Base-by-base conservation (phyloP, 2,113 vertebrate genomes). In the Daphoenositta chrysoptera region DNA sequence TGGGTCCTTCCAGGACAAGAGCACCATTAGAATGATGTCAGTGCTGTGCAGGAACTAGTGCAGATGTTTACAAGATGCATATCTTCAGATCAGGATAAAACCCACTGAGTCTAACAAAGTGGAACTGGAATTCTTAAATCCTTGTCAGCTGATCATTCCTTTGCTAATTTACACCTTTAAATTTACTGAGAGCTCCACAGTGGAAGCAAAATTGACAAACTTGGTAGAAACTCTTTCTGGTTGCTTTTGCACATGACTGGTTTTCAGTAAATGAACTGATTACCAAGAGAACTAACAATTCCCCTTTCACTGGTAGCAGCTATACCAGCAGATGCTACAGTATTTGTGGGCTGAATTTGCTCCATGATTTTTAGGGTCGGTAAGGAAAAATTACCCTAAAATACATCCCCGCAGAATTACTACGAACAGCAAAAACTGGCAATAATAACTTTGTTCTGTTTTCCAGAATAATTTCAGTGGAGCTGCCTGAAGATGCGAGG, bases 401-500 rank as follows among this genome's bases (percentile, higher is more conserved):
- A 58, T 78, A 54, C 8, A 48, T 69, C 68, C 35, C 83, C 18
- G 8, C 10, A 5, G 17, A 86, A 70, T 83, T 68, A 72, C 12
- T 90, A 20, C 28, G 30, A 75, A 39, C 14, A 33, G 15, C 1
- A 8, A 48, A 54, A 45, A 30, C 18, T 86, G 70, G 8, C 39
- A 82, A 19, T 50, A 65, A 76, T 15, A 42, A 40, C 33, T 81
- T 80, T 66, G 7, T 2, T 77, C 57, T 71, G 19, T 79, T 26
- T 65, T 88, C 76, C 85, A 99, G 99, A 97, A 99, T 99, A 57
- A 99, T 99, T 87, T 99, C 99, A 1, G 99, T 99, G 66, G 99
- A 99, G 90, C 97, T 99, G 42, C 99, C 99, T 2, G 97, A 99
- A 21, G 98, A 99, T 21, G 99, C 99, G 31, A 99, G 98, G 83